Conservation (phyloP, 1,140 invertebrate genomes). For the Leptinotarsa lineolata region DNA sequence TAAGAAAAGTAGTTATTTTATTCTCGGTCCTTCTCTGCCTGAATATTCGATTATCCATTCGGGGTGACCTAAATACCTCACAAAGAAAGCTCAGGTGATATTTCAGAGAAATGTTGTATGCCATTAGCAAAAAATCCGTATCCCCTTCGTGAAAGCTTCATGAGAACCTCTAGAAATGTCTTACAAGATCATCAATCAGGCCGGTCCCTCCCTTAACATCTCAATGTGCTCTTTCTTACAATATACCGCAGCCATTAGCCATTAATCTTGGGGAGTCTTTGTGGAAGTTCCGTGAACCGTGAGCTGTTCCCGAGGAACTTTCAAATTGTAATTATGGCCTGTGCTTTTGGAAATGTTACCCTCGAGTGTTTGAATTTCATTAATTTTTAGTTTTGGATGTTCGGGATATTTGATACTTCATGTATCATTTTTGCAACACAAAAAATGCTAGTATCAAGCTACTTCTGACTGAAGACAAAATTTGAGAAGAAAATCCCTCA, state of each 20-base stretch:
- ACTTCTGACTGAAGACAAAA: no score
- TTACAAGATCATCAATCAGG: conserved; percentile 27
- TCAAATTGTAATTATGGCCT: conserved; percentile 25
- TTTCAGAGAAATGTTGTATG: conserved; percentile 12
- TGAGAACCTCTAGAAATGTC: conserved; percentile 28
- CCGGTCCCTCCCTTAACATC: conserved; percentile 25
- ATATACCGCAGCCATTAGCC: conserved; percentile 28
- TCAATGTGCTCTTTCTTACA: conserved; percentile 26
- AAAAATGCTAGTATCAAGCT: no score
- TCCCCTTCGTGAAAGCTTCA: conserved; percentile 26
- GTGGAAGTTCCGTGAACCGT: conserved; percentile 22
- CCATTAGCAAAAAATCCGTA: conserved; percentile 27
- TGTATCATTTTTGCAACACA: no score
- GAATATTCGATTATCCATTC: background rate
- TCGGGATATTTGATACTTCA: background rate
- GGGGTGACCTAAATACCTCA: conserved; percentile 16
- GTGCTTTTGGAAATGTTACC: conserved; percentile 16
- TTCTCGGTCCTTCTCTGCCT: background rate
- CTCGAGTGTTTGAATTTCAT: background rate
- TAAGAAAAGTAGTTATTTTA: no score
- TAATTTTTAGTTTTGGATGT: background rate
- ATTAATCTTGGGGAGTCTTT: conserved; percentile 22
- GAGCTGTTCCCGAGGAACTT: conserved; percentile 16
- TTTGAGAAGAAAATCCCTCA: background rate
- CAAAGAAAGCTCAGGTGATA: conserved; percentile 25